These are phyloP conservation scores for Tapirus terrestris DNA, from an alignment of 2,113 vertebrate genomes.

Conservation along the genomic window DNA sequence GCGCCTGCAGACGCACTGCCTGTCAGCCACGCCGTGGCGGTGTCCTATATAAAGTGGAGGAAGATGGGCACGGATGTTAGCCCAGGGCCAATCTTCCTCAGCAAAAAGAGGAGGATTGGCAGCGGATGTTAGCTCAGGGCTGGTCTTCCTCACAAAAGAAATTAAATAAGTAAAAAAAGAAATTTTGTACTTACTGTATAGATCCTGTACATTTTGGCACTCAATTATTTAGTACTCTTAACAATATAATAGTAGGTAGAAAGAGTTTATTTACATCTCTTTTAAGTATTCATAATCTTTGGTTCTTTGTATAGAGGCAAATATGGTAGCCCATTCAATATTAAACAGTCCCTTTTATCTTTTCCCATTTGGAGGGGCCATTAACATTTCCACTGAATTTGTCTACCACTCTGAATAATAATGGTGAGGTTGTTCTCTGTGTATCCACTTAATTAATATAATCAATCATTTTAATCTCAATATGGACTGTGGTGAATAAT, in stretches of 20 bases:
- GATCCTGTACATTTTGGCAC: neutral
- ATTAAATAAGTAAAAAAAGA: neutral
- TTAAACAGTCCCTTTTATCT: neutral
- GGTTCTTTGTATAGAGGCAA: neutral
- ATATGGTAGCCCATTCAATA: neutral
- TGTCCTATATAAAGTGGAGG: no score
- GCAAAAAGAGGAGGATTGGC: no score
- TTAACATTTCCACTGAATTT: conserved; percentile 1
- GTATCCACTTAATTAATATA: conserved; percentile 13
- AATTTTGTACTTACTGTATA: neutral
- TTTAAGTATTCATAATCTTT: neutral
- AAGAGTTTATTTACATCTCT: neutral
- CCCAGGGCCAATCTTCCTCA: no score
- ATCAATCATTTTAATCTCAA: neutral
- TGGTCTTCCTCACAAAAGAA: no score
- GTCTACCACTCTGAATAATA: neutral
- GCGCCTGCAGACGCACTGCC: no score
- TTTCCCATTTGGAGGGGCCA: neutral
- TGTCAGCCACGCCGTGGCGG: no score
- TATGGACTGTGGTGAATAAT: neutral
- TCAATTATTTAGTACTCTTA: neutral
- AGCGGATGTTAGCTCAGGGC: no score
- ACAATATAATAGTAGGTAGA: neutral
- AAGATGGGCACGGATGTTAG: no score
- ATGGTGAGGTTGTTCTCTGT: neutral